Conservation (phyloP, 2,888 invertebrate species). For the Pachydiplax longipennis region DNA sequence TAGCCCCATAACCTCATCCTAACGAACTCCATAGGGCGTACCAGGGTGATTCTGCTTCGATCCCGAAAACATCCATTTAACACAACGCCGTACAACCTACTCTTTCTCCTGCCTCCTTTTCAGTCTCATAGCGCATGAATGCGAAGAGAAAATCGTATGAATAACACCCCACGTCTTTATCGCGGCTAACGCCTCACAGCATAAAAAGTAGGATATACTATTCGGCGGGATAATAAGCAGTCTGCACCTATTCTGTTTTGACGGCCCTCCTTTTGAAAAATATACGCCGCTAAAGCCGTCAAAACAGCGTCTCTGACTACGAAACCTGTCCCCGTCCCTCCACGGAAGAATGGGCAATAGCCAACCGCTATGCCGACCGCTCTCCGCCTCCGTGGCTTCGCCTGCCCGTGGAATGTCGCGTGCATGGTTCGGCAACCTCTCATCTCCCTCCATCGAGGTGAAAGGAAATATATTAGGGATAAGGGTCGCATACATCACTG, state of each 20-base stretch:
- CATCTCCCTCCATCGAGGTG: neutral
- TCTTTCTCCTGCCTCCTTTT: too few relatives aligned
- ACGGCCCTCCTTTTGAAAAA: constrained; percentile 1
- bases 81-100: too few relatives aligned
- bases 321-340: neutral
- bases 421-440: constrained; percentile 33
- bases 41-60: too few relatives aligned
- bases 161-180: constrained; percentile 6
- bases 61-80: too few relatives aligned
- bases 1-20: too few relatives aligned
- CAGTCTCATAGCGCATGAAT: too few relatives aligned
- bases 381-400: neutral
- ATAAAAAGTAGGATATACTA: neutral
- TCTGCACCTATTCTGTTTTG: constrained; percentile 19
- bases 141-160: too few relatives aligned
- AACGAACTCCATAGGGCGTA: too few relatives aligned
- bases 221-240: neutral
- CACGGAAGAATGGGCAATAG: constrained; percentile 34
- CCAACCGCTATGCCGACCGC: constrained; percentile 28
- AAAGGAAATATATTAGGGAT: neutral
- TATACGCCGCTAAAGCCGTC: constrained; percentile 35
- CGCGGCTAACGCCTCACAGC: neutral
- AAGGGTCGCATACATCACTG: neutral
- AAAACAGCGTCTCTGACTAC: constrained; percentile 11
- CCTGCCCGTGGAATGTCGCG: constrained; percentile 16